Evolutionary conservation across 2,113 vertebrate genomes (phyloP), one percentile per base, ranked within the genome.

Genomic region (Jacana jacana): DNA sequence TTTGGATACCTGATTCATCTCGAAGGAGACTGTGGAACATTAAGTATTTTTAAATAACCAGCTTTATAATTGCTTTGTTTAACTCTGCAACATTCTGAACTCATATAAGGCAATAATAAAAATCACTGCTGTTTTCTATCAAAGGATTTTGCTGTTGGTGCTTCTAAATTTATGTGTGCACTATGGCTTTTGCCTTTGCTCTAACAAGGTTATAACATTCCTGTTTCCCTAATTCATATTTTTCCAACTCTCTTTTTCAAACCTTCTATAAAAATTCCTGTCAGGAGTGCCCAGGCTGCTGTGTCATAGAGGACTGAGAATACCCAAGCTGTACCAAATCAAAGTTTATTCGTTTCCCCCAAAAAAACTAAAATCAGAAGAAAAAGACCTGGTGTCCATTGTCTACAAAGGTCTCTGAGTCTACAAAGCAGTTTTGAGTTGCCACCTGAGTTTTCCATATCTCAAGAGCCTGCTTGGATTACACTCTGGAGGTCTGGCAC

Each of bases 1-100:
- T 91, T 95, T 92, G 77, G 69, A 94, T 94, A 92, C 94, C 89
- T 94, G 79, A 91, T 94, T 96, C 58, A 93, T 88, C 86, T 97
- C 78, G 93, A 92, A 96, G 48, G 31, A 85, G 88, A 68, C 81
- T 89, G 68, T 88, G 85, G 92, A 89, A 76, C 65, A 89, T 89
- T 79, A 94, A 68, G 61, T 80, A 33, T 89, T 93, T 85, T 88
- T 63, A 88, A 94, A 92, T 91, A 65, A 18, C 8, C 55, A 71
- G 77, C 49, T 88, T 89, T 82, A 35, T 88, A 94, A 70, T 90
- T 82, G 64, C 63, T 86, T 92, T 91, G 58, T 94, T 91, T 94
- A 94, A 71, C 58, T 86, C 91, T 80, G 70, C 76, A 88, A 30
- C 84, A 60, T 86, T 92, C 72, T 69, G 70, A 95, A 78, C 79